Percentiles rank a stretch among this genome's conserved stretches.
These are phyloP conservation scores for Plotosus lineatus DNA, from an alignment of 2,113 vertebrate species.

Conservation along the genomic window DNA sequence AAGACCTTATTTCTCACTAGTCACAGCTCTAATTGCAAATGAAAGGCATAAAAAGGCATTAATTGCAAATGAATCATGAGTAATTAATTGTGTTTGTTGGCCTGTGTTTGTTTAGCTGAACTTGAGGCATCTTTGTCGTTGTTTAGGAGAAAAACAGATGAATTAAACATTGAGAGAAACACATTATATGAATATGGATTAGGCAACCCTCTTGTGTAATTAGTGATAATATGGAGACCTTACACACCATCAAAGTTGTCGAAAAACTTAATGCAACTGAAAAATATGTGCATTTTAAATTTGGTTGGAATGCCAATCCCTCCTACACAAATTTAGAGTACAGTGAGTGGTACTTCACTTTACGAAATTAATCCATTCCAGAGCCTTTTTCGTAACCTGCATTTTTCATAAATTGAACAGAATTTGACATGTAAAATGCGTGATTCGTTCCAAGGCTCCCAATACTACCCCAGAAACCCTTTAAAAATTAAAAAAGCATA, in stretches of 20 bases:
- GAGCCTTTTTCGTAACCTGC: too few relatives aligned
- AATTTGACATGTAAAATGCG: too few relatives aligned
- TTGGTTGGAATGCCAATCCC: background rate
- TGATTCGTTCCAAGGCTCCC: too few relatives aligned
- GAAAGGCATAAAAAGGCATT: conserved; percentile 75
- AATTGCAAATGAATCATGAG: conserved; percentile 80
- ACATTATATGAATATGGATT: conserved; percentile 56
- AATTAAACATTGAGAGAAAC: conserved; percentile 69
- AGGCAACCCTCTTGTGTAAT: conserved; percentile 46
- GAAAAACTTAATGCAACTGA: conserved; percentile 50
- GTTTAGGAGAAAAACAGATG: conserved; percentile 68
- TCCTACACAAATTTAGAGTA: background rate
- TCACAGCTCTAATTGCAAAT: conserved; percentile 74
- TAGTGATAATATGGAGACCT: conserved; percentile 46
- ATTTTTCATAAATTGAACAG: too few relatives aligned
- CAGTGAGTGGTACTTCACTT: too few relatives aligned
- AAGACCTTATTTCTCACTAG: conserved; percentile 66
- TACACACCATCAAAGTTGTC: conserved; percentile 45
- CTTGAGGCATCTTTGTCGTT: conserved; percentile 62
- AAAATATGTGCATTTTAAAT: conserved; percentile 18
- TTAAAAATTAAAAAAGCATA: too few relatives aligned
- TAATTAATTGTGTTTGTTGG: conserved; percentile 79
- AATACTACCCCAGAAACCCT: too few relatives aligned
- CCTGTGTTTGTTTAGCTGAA: conserved; percentile 73
- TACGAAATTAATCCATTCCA: too few relatives aligned